Evolutionary conservation across 1,140 invertebrate species (phyloP).

Genomic region (Drosophila neocordata): DNA sequence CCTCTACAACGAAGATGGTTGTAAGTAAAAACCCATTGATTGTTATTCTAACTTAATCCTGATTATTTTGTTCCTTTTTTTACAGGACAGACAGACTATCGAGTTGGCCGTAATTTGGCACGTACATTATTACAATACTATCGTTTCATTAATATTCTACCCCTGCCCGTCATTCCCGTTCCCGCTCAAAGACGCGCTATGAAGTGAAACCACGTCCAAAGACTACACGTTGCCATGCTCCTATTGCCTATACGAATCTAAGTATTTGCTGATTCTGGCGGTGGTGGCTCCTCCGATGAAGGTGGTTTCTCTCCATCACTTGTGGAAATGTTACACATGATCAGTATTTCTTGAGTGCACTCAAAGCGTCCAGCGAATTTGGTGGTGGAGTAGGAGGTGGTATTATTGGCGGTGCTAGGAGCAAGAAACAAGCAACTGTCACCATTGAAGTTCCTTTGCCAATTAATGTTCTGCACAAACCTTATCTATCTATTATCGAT

Average conservation of each 20-base stretch:
- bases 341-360: constrained; percentile 70
- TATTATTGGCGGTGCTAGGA: constrained; percentile 1
- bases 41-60: not conserved
- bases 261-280: constrained; percentile 84
- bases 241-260: constrained; percentile 85
- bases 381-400: constrained; percentile 9
- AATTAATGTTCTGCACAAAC: constrained; percentile 83
- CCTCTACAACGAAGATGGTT: constrained; percentile 94
- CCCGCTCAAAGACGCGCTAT: constrained; percentile 83
- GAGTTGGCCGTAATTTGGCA: constrained; percentile 90
- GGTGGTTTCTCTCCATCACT: constrained; percentile 70
- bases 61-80: not conserved
- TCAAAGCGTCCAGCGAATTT: constrained; percentile 72
- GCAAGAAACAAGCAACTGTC: constrained; percentile 43
- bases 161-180: constrained; percentile 84
- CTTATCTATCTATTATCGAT: constrained; percentile 88
- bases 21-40: constrained; percentile 85
- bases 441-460: constrained; percentile 63
- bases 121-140: constrained; percentile 92
- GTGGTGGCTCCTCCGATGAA: constrained; percentile 82
- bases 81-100: constrained; percentile 83
- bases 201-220: constrained; percentile 84
- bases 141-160: constrained; percentile 88
- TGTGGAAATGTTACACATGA: constrained; percentile 52
- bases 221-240: constrained; percentile 85